Base-by-base conservation (phyloP, 2,113 vertebrate genomes). In the Aleadryas rufinucha region DNA sequence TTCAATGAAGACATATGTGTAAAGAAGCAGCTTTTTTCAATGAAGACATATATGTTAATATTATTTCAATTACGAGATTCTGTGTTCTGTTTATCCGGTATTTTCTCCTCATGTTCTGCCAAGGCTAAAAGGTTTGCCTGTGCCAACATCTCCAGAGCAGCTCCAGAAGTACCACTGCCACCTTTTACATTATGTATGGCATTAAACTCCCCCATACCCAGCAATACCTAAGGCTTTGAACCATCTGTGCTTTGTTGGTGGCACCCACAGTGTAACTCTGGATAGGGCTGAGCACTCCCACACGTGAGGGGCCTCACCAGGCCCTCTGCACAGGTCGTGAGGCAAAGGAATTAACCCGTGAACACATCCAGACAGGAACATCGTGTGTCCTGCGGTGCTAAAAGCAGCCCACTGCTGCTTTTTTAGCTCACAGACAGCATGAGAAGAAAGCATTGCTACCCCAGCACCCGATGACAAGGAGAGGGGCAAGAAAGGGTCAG, bases 391-490 rank as follows among this genome's bases (percentile, higher is more conserved):
- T 53, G 24, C 4, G 13, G 84, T 11, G 19, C 50, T 35, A 37
- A 64, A 47, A 76, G 13, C 52, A 64, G 61, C 10, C 59, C 61
- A 31, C 14, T 92, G 78, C 49, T 60, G 63, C 15, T 37, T 47
- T 82, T 89, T n/a, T 4, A 52, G 11, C 54, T 59, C 24, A 4
- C 18, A 64, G 65, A 15, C 42, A 30, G 47, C 0, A 4, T 14
- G 33, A 69, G 75, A 31, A 80, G 57, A 53, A 68, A 52, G 33
- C 44, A 10, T 30, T 52, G 26, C 49, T 84, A 9, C 53, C 44
- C 19, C 57, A 76, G 22, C 17, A n/a, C 21, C 44, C 12, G 2
- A 2, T 21, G 56, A 19, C 56, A 50, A 33, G 0, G 3, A 0
- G 30, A 72, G 19, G 20, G 53, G 15, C 69, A 52, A 33, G 21